phyloP scores from a whole-genome alignment of 2,113 vertebrate species.

The Sebastes fasciatus region DNA sequence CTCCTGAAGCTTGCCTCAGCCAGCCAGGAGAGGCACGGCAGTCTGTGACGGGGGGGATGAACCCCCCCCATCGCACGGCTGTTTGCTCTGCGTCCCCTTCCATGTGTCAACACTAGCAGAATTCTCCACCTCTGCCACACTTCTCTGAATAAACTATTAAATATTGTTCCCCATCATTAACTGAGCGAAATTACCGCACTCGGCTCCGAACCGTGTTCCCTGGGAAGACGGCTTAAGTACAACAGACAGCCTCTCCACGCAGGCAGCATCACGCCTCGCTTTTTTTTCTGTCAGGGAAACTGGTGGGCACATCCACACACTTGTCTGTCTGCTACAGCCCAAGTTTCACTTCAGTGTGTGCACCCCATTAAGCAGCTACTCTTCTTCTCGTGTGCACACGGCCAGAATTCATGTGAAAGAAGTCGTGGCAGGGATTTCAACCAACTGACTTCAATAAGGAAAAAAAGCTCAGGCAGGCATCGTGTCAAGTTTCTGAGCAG shows the following conservation, averaged over 20 bases:
- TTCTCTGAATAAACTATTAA: slow-evolving; percentile 42
- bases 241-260: slow-evolving; percentile 1
- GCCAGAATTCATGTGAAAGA: not conserved
- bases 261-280: not conserved
- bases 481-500: not conserved
- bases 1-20: slow-evolving; percentile 5
- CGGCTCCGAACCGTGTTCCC: slow-evolving; percentile 5
- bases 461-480: not conserved
- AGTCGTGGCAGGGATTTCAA: not conserved
- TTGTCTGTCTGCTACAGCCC: not conserved
- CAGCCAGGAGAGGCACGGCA: not conserved
- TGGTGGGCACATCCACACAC: not conserved
- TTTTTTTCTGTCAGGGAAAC: not conserved
- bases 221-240: slow-evolving; percentile 11
- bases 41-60: slow-evolving; percentile 1
- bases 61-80: not conserved
- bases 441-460: not conserved
- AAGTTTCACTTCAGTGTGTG: not conserved
- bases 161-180: slow-evolving; percentile 41
- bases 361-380: not conserved
- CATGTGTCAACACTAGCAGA: slow-evolving; percentile 16
- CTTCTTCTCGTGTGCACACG: not conserved
- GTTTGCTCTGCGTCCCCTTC: not conserved
- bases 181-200: slow-evolving; percentile 24
- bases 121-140: slow-evolving; percentile 2